phyloP scores from a whole-genome alignment of 2,797 vertebrate genomes.

The Halcyon leucocephala region DNA sequence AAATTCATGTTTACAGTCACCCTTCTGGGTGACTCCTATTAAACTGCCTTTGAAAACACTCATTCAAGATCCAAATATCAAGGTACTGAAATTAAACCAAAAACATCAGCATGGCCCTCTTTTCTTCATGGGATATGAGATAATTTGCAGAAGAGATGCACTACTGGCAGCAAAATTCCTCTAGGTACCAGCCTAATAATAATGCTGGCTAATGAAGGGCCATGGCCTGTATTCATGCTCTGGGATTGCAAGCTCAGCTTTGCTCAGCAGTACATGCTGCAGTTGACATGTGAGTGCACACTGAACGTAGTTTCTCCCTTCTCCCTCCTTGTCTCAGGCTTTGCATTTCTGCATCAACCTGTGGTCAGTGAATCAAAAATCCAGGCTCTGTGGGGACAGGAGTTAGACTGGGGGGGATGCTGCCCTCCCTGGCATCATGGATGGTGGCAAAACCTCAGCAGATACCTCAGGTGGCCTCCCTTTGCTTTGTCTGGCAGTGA shows the following conservation, averaged over 20 bases:
- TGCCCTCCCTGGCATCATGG: not conserved
- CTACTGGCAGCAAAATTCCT: not conserved
- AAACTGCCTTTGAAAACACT: not conserved
- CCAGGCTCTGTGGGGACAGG: not conserved
- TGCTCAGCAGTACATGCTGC: not conserved
- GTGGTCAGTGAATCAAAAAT: not conserved
- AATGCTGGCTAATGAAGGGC: not conserved
- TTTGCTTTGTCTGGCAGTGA: not conserved
- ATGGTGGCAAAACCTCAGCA: not conserved
- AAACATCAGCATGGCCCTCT: not conserved
- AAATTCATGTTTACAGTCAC: not conserved
- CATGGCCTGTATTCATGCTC: not conserved
- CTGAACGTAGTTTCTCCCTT: not conserved
- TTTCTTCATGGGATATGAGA: not conserved
- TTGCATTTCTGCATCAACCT: not conserved
- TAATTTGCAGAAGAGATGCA: not conserved
- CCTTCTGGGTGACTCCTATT: not conserved
- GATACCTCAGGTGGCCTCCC: not conserved
- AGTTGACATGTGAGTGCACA: not conserved
- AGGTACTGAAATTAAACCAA: not conserved
- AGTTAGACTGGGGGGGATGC: not conserved
- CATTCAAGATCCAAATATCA: not conserved
- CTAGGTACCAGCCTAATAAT: not conserved
- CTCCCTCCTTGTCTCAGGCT: not conserved
- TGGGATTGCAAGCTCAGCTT: not conserved